A percentile compares a stretch with the other conserved stretches of the same genome.
phyloP scores from a whole-genome alignment of 2,888 invertebrate species.

The Spodoptera picta region DNA sequence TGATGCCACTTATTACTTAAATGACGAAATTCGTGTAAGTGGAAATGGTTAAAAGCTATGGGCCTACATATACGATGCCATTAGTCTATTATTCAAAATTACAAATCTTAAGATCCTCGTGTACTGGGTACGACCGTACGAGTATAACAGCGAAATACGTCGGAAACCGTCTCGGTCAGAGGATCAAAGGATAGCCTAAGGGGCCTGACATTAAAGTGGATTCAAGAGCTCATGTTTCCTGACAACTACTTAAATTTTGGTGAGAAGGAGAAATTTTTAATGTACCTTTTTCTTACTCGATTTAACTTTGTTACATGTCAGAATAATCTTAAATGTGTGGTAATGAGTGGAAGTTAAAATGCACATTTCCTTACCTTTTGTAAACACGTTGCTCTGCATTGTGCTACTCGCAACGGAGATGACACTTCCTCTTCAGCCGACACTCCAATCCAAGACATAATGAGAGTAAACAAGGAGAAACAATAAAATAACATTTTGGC shows the following conservation, averaged over 20 bases:
- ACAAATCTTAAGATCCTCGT: not conserved
- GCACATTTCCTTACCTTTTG: constrained; percentile 88
- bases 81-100: not conserved
- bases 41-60: too few species aligned
- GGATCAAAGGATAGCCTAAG: constrained; percentile 34
- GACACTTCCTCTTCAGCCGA: constrained; percentile 91
- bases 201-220: constrained; percentile 20
- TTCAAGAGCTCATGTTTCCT: constrained; percentile 21
- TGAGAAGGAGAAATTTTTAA: not conserved
- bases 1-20: too few species aligned
- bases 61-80: not conserved
- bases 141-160: constrained; percentile 17
- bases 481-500: constrained; percentile 88
- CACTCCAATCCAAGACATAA: constrained; percentile 86
- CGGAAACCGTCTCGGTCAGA: constrained; percentile 6
- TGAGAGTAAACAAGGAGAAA: constrained; percentile 82
- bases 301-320: constrained; percentile 19
- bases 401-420: constrained; percentile 92
- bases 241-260: constrained; percentile 17
- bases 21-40: too few species aligned
- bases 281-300: too few species aligned
- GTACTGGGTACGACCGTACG: constrained; percentile 9
- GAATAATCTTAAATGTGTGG: constrained; percentile 5
- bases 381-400: constrained; percentile 92
- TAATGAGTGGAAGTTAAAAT: constrained; percentile 13